Evolutionary conservation across 2,113 vertebrate species (phyloP).

Genomic region (Nothoprocta perdicaria): DNA sequence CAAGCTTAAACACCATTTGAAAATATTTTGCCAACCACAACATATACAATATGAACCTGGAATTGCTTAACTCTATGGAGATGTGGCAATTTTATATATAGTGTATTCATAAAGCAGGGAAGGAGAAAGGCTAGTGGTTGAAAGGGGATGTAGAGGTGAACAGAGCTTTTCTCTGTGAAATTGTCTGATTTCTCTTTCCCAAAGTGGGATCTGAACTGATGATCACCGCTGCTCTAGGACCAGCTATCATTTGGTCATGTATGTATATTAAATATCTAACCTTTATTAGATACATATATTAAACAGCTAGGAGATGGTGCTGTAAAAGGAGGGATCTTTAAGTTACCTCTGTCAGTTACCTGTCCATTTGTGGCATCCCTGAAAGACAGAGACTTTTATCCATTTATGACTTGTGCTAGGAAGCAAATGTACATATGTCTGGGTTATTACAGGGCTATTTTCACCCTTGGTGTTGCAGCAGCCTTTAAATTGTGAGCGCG

Average conservation of each 20-base stretch:
- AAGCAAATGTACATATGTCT: background rate
- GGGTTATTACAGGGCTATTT: background rate
- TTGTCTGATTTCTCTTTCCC: accelerated
- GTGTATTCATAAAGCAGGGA: background rate
- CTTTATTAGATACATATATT: too few species aligned
- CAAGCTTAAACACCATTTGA: constrained; percentile 48
- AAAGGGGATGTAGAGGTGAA: background rate
- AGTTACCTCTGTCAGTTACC: accelerated
- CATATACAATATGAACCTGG: constrained; percentile 27
- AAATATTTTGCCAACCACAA: constrained; percentile 42
- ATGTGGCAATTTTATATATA: constrained; percentile 19
- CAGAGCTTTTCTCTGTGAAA: background rate
- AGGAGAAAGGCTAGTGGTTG: background rate
- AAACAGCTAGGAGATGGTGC: background rate
- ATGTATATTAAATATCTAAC: background rate
- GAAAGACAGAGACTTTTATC: background rate
- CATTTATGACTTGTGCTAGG: background rate
- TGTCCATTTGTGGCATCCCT: background rate
- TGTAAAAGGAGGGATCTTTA: background rate
- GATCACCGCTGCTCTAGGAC: background rate
- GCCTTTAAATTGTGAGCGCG: background rate
- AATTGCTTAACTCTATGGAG: constrained; percentile 9
- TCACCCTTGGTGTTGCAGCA: background rate
- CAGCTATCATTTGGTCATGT: background rate
- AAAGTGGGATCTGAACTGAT: background rate